Conservation (phyloP, 2,888 invertebrate species). For the Chrysomela aeneicollis region DNA sequence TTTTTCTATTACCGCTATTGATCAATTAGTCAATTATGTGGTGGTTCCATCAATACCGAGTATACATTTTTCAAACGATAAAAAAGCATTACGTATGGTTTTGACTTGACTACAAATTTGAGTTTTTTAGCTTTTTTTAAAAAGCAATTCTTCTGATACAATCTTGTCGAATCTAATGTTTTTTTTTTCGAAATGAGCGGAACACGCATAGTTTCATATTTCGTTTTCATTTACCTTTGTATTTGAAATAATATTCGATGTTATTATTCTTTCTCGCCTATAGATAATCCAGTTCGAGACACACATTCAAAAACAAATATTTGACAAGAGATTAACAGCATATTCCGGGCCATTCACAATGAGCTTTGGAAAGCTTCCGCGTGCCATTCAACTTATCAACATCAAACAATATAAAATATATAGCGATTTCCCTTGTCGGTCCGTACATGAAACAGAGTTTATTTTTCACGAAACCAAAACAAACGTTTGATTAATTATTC, state of each 20-base stretch:
- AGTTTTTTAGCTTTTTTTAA: too few species aligned
- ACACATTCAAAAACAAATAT: slow-evolving; percentile 22
- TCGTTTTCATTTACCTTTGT: neutral
- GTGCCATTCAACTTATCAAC: slow-evolving; percentile 26
- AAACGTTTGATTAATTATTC: neutral
- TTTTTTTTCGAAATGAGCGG: too few species aligned
- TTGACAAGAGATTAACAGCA: slow-evolving; percentile 15
- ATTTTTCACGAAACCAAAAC: slow-evolving; percentile 2
- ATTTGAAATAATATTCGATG: neutral
- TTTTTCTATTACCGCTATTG: too few species aligned
- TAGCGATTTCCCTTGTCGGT: neutral
- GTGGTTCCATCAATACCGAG: too few species aligned
- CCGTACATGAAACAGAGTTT: neutral
- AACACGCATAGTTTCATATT: too few species aligned
- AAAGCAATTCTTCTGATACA: too few species aligned
- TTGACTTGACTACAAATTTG: too few species aligned
- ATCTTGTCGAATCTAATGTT: too few species aligned
- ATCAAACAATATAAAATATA: slow-evolving; percentile 26
- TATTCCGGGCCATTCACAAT: neutral
- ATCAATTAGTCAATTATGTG: too few species aligned
- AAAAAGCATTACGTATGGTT: too few species aligned
- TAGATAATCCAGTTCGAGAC: slow-evolving; percentile 15
- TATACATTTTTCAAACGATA: too few species aligned
- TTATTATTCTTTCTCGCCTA: neutral
- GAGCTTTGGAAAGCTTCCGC: slow-evolving; percentile 23